Evolutionary conservation across 2,113 vertebrate genomes (phyloP), one percentile per base, ranked within the genome.

Genomic region (Corydoras sp.): DNA sequence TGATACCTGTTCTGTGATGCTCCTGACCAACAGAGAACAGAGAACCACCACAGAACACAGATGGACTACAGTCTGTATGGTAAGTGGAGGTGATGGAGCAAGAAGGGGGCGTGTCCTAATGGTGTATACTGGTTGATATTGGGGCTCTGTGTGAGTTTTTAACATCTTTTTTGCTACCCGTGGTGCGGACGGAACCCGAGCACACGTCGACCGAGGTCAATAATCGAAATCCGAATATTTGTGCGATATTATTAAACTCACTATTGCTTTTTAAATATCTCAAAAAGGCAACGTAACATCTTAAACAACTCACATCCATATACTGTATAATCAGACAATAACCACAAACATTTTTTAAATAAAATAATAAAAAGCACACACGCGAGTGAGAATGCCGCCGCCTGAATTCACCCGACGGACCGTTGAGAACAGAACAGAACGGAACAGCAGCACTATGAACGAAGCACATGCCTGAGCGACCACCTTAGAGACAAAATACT

Each of bases 251-350:
- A 67, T 18, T 59, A 72, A 77, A 10, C 54, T 68, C 49, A 18
- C 29, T 32, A 35, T 56, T 18, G 48, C 68, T 76, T 58, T 74
- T 35, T 32, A 51, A 29, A 63, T 54, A 63, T 62, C 59, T 72
- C 65, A 43, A 50, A 68, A 76, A 81, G 68, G 75, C 75, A 74
- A 62, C 29, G 61, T 65, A 66, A 49, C 49, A 60, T 53, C 58
- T 66, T 72, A 76, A 73, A 68, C 55, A 79, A 58, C 62, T 62
- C 31, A 65, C 5, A 58, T 58, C 58, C 31, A 65, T 5, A 15
- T 54, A 32, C 13, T 64, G 55, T 59, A 58, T 62, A 71, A 69
- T 68, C 49, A 66, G 48, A 31, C 5, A 9, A 76, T 31, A 29
- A 24, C 3, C 1, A 4, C 32, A 30, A 10, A 35, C n/a, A 18